These are phyloP conservation scores for Nixonia krombeini DNA, from an alignment of 1,140 invertebrate genomes.

Conservation along the genomic window DNA sequence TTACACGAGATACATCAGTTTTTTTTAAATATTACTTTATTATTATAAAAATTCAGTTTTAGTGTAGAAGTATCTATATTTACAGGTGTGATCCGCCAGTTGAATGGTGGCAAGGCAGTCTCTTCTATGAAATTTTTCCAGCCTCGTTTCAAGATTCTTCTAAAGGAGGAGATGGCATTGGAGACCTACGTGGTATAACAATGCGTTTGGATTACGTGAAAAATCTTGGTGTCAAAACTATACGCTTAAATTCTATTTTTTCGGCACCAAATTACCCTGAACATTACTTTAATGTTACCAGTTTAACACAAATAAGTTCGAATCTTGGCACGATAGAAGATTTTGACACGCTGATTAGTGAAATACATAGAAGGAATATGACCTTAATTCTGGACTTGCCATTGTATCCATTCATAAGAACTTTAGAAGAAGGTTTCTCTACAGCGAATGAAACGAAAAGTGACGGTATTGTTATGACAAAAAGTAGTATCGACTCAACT, in stretches of 20 bases:
- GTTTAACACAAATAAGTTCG: conserved; percentile 75
- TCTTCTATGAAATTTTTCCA: conserved; percentile 88
- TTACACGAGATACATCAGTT: too few relatives aligned
- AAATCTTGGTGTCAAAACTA: conserved; percentile 76
- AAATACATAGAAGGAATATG: conserved; percentile 78
- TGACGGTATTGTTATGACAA: neutral
- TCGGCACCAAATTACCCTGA: conserved; percentile 79
- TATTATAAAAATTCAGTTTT: too few relatives aligned
- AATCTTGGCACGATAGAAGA: conserved; percentile 78
- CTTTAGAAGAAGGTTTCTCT: conserved; percentile 46
- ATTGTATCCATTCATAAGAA: conserved; percentile 74
- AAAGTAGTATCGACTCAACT: conserved; percentile 9
- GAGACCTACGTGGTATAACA: conserved; percentile 80
- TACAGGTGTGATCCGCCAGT: conserved; percentile 66
- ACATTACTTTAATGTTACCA: conserved; percentile 77
- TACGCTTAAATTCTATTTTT: conserved; percentile 84
- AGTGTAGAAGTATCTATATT: too few relatives aligned
- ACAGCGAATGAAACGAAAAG: conserved; percentile 25
- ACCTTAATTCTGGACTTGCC: conserved; percentile 82
- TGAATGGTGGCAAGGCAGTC: conserved; percentile 85
- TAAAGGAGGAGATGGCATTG: conserved; percentile 77
- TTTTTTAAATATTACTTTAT: too few relatives aligned
- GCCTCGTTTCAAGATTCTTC: conserved; percentile 85
- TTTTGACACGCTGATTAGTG: conserved; percentile 75
- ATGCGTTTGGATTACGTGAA: conserved; percentile 79